These are phyloP conservation scores for Podabrus alpinus DNA, from an alignment of 2,888 invertebrate species.

Conservation along the genomic window DNA sequence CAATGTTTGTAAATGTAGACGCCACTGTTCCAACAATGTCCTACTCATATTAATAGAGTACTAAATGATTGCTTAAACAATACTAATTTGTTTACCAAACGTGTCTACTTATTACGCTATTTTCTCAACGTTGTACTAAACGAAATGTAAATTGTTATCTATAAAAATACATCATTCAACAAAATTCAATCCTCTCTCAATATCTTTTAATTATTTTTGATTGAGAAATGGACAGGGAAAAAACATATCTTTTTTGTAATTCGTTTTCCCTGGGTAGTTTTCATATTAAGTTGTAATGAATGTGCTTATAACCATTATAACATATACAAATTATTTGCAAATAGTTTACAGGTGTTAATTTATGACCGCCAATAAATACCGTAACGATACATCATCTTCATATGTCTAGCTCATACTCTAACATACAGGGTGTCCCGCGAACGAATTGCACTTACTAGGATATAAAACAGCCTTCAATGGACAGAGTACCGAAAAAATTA, in stretches of 20 bases:
- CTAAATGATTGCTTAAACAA: background rate
- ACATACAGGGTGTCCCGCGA: too few species aligned
- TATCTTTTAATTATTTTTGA: too few species aligned
- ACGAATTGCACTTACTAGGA: too few species aligned
- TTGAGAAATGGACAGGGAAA: too few species aligned
- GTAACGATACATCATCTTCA: background rate
- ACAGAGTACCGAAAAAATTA: too few species aligned
- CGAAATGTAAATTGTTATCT: constrained; percentile 30
- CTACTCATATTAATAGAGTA: background rate
- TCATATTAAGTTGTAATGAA: too few species aligned
- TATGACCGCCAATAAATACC: background rate
- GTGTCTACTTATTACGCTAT: constrained; percentile 31
- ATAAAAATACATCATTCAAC: background rate
- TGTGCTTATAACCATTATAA: too few species aligned
- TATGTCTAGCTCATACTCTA: background rate
- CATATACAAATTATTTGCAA: background rate
- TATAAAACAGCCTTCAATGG: too few species aligned
- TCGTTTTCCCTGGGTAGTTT: too few species aligned
- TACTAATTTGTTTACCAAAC: constrained; percentile 29
- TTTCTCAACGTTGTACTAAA: constrained; percentile 36
- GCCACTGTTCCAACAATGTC: background rate
- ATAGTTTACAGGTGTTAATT: background rate
- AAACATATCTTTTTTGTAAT: too few species aligned
- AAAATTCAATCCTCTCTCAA: background rate
- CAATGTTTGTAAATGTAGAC: background rate